Conservation (phyloP, 2,888 invertebrate species). For the Perdita meconis region DNA sequence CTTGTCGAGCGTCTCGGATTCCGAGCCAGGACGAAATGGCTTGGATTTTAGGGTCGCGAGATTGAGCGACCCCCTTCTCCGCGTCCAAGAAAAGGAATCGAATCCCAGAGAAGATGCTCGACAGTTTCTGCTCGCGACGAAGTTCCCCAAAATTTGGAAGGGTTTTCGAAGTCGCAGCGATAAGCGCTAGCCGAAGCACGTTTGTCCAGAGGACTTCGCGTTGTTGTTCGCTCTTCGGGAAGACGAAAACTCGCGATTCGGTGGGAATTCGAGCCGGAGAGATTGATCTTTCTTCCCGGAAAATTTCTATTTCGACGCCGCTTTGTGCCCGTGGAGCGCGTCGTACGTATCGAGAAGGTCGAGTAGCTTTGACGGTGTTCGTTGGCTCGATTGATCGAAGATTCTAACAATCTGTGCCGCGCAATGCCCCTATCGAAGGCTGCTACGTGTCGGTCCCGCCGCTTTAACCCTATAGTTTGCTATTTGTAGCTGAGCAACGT, state of each 20-base stretch:
- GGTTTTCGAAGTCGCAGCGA: neutral
- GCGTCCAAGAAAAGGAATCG: neutral
- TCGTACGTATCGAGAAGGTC: conserved; percentile 3
- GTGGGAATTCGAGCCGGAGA: neutral
- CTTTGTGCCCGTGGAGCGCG: conserved; percentile 22
- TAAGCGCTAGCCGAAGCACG: too few relatives aligned
- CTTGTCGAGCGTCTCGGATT: neutral
- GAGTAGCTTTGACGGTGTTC: conserved; percentile 12
- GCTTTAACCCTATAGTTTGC: conserved; percentile 50
- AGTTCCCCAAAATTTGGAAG: neutral
- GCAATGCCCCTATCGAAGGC: conserved; percentile 48
- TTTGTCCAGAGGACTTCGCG: too few relatives aligned
- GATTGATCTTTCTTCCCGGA: conserved; percentile 32
- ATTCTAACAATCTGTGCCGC: conserved; percentile 42
- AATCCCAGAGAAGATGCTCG: neutral
- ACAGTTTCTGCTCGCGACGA: neutral
- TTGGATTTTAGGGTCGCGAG: conserved; percentile 1
- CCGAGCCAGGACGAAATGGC: neutral
- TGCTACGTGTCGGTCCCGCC: conserved; percentile 35
- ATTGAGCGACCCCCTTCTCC: neutral
- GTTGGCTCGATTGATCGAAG: conserved; percentile 47
- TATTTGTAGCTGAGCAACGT: conserved; percentile 48
- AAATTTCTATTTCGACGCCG: conserved; percentile 30
- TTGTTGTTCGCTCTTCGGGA: too few relatives aligned
- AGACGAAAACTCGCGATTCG: neutral